Conservation (phyloP, 2,888 invertebrate genomes). For the Hirtodrosophila histrioides region DNA sequence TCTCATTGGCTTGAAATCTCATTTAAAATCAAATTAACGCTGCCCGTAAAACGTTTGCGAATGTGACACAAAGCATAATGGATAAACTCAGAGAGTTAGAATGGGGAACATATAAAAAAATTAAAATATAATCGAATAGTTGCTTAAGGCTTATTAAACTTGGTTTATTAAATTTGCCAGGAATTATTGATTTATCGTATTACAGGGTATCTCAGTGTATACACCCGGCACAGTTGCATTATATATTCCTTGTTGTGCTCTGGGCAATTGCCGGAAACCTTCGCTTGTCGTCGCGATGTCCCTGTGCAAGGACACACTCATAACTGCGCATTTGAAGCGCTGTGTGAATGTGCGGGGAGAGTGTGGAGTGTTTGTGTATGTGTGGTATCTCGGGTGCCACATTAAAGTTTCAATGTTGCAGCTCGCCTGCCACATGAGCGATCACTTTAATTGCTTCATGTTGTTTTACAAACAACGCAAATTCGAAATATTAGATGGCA, state of each 20-base stretch:
- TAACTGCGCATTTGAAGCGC: conserved; percentile 33
- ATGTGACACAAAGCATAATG: too few species aligned
- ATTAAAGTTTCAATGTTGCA: conserved; percentile 43
- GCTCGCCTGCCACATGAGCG: conserved; percentile 45
- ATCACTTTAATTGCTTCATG: conserved; percentile 64
- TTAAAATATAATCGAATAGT: too few species aligned
- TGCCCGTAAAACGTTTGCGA: too few species aligned
- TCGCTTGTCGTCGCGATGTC: conserved; percentile 48
- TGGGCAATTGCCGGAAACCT: conserved; percentile 57
- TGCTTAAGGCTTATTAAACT: too few species aligned
- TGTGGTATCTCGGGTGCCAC: conserved; percentile 28
- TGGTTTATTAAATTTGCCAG: too few species aligned
- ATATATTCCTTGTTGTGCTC: conserved; percentile 9
- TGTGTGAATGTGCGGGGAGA: conserved; percentile 14
- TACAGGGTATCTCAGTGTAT: conserved; percentile 20
- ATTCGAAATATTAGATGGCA: conserved; percentile 34
- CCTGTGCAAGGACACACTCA: conserved; percentile 50
- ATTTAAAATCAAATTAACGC: too few species aligned
- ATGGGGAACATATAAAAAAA: too few species aligned
- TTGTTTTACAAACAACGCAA: conserved; percentile 45
- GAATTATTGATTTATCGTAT: not conserved
- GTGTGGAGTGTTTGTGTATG: conserved; percentile 3
- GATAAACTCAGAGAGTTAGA: too few species aligned
- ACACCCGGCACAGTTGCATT: not conserved
- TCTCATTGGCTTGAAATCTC: too few species aligned